Base-by-base conservation (phyloP, 2,797 vertebrate genomes). In the Sebastes taczanowskii region DNA sequence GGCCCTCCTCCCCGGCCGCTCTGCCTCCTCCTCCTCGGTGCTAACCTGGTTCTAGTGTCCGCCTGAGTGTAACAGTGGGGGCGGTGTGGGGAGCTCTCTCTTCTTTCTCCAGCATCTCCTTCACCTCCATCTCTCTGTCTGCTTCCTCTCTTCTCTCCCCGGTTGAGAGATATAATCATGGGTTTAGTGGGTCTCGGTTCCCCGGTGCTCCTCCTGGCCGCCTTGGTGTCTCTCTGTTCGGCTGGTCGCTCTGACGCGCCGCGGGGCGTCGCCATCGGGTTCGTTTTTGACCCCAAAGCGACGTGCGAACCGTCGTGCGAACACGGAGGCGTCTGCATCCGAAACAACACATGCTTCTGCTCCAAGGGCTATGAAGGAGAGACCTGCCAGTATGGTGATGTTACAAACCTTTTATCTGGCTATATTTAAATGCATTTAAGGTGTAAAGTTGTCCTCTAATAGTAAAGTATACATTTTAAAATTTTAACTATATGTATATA, bases 271-370 rank as follows among this genome's bases (percentile, higher is more conserved):
- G 93, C 94, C 20, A 29, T 96, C 6, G 94, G 95, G 13, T 95
- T 96, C 79, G 95, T 96, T 11, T 96, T 96, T 34, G 96, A 95
- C 83, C 82, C 83, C 25, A 85, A 85, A 55, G 95, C 95, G 38
- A 90, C 63, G 63, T 97, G 97, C 85, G 94, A 94, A 0, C 96
- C 96, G 2, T 93, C 91, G 76, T 97, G 97, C 87, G 89, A 81
- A 71, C 96, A 97, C 88, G 95, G 93, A 0, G 97, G 97, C 9
- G 77, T 97, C 74, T 97, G 97, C 94, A 96, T 96, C 84, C 92
- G 95, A 42, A 97, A 97, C 93, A 91, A 95, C 94, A 96, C 96
- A 62, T 97, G 97, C 85, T 95, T 95, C 92, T 97, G 97, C 91
- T 83, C 95, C 83, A 92, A 82, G 7, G 97, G 97, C 74, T 97